A percentile compares a stretch with the other conserved stretches of the same genome.
Conservation (phyloP, 2,113 vertebrate species). For the Charina bottae region DNA sequence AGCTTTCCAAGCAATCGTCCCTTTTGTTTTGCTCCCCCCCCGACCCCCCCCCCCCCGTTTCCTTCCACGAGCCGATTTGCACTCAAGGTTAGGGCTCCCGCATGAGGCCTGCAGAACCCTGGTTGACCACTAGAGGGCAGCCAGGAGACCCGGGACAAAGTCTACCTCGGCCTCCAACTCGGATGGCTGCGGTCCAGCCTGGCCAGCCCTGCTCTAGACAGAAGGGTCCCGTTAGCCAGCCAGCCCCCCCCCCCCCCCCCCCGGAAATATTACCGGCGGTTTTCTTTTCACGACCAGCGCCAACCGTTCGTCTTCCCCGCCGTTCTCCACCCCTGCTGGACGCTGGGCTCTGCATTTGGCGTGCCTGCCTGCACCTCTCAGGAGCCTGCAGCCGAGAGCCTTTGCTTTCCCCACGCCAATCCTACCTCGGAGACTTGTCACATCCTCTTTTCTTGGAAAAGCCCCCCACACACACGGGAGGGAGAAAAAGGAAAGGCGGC, state of each 20-base stretch:
- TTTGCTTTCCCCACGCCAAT: slow-evolving; percentile 73
- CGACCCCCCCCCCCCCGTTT: background rate
- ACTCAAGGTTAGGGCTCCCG: background rate
- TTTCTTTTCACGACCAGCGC: slow-evolving; percentile 37
- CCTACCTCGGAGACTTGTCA: slow-evolving; percentile 81
- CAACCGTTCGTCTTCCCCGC: slow-evolving; percentile 16
- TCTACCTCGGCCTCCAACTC: background rate
- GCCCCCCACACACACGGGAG: slow-evolving; percentile 54
- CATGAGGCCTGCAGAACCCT: background rate
- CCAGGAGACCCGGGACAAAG: background rate
- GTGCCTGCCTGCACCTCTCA: slow-evolving; percentile 16
- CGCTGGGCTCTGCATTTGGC: slow-evolving; percentile 58
- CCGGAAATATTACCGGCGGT: background rate
- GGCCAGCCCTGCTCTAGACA: background rate
- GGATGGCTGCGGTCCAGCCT: background rate
- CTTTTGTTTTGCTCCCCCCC: background rate
- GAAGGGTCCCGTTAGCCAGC: background rate
- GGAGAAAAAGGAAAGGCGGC: background rate
- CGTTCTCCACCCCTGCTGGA: slow-evolving; percentile 24
- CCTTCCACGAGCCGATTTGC: background rate
- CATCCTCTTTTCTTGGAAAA: slow-evolving; percentile 75
- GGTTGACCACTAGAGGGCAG: background rate
- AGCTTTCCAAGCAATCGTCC: background rate
- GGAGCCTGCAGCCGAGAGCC: slow-evolving; percentile 63
- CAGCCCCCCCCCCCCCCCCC: too few relatives aligned